Conservation (phyloP, 2,888 invertebrate genomes). For the Tenodera sinensis region DNA sequence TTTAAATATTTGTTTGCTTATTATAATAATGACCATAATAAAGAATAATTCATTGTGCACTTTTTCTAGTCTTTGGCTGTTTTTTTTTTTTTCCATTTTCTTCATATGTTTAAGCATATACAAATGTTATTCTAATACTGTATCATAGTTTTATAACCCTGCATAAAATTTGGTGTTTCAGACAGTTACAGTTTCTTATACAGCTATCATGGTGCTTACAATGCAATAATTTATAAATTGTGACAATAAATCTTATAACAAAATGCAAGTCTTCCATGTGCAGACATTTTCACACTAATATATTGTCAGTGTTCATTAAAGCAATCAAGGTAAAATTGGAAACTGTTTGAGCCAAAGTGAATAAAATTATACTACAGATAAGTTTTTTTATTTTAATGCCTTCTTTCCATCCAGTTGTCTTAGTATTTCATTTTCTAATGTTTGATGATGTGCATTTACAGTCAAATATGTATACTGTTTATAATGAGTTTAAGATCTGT, state of each 20-base stretch:
- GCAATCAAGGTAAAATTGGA: neutral
- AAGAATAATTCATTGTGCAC: too few species aligned
- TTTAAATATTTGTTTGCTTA: too few species aligned
- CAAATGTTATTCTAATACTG: neutral
- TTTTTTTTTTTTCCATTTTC: too few species aligned
- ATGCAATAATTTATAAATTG: neutral
- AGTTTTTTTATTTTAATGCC: neutral
- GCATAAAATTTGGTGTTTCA: neutral
- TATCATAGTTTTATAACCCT: neutral
- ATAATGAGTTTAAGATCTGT: too few species aligned
- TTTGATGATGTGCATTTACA: neutral
- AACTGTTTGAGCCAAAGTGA: neutral
- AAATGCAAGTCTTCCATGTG: neutral
- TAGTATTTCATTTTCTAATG: neutral
- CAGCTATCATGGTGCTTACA: neutral
- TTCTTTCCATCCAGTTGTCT: neutral
- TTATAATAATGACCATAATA: too few species aligned
- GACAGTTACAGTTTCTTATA: neutral
- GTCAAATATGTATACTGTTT: too few species aligned
- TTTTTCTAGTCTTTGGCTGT: too few species aligned
- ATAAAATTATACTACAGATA: neutral
- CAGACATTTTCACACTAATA: neutral
- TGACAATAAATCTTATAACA: neutral
- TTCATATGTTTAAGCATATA: neutral
- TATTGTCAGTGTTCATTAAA: neutral